phyloP scores from a whole-genome alignment of 1,140 invertebrate species.

The Drosophila arawakana region DNA sequence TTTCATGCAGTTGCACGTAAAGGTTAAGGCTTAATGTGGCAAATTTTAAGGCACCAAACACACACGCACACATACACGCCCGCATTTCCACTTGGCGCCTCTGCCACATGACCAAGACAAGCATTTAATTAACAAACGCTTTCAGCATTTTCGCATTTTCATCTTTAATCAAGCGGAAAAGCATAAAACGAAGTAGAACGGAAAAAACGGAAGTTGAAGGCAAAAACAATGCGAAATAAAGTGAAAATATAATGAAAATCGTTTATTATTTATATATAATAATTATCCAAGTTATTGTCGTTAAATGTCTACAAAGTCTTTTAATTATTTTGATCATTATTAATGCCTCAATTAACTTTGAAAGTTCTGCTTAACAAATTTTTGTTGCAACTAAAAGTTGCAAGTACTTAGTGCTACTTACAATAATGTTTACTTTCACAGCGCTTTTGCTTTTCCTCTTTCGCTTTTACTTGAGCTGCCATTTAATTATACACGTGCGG shows the following conservation, averaged over 20 bases:
- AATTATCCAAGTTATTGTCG: neutral
- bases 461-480: slow-evolving; percentile 16
- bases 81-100: slow-evolving; percentile 5
- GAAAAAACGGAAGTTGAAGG: neutral
- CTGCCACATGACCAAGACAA: slow-evolving; percentile 13
- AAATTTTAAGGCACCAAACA: slow-evolving; percentile 26
- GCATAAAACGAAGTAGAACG: neutral
- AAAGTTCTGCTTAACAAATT: neutral
- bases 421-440: neutral
- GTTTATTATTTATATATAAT: neutral
- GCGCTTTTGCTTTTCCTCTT: slow-evolving; percentile 26
- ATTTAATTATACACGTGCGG: slow-evolving; percentile 29
- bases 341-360: too few relatives aligned
- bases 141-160: slow-evolving; percentile 26
- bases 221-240: neutral
- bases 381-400: slow-evolving; percentile 21
- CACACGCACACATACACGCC: neutral
- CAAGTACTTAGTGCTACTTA: slow-evolving; percentile 15
- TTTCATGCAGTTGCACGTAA: slow-evolving; percentile 3
- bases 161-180: slow-evolving; percentile 20
- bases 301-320: neutral
- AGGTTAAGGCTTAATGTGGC: slow-evolving; percentile 14
- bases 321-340: too few relatives aligned
- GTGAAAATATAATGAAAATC: neutral
- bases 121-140: slow-evolving; percentile 40